phyloP scores from a whole-genome alignment of 2,888 invertebrate genomes.

The Pocota personata region DNA sequence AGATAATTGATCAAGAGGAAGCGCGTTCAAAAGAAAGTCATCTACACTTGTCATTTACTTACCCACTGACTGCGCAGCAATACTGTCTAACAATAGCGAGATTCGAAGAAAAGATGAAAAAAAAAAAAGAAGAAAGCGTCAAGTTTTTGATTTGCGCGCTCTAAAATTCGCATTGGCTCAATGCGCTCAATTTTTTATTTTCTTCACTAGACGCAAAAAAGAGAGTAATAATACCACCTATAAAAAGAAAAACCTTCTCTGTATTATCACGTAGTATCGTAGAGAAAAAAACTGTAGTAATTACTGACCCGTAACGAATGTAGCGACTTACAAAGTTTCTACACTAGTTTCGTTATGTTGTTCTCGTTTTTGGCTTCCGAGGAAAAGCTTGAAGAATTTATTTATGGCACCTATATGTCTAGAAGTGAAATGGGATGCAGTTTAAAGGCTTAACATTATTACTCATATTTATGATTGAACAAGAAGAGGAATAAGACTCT shows the following conservation, averaged over 20 bases:
- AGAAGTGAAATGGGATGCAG: constrained; percentile 40
- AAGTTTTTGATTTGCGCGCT: constrained; percentile 70
- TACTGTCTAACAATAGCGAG: constrained; percentile 14
- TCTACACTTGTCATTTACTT: constrained; percentile 27
- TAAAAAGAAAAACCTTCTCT: constrained; percentile 23
- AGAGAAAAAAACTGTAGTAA: constrained; percentile 59
- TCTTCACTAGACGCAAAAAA: constrained; percentile 11
- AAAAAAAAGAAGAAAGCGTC: constrained; percentile 70
- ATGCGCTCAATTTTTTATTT: constrained; percentile 60
- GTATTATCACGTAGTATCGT: constrained; percentile 37
- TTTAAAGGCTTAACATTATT: constrained; percentile 54
- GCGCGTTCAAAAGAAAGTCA: constrained; percentile 43
- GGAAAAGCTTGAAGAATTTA: constrained; percentile 55
- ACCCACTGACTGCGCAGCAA: constrained; percentile 12
- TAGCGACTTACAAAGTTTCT: constrained; percentile 63
- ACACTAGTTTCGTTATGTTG: constrained; percentile 54
- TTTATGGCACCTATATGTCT: constrained; percentile 63
- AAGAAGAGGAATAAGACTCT: constrained; percentile 24
- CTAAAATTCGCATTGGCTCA: constrained; percentile 68
- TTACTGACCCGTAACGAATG: constrained; percentile 73
- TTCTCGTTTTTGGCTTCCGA: constrained; percentile 49
- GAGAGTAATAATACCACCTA: background rate
- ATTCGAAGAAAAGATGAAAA: background rate
- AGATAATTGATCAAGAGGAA: constrained; percentile 50
- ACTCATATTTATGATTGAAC: constrained; percentile 42